phyloP scores from a whole-genome alignment of 1,140 invertebrate genomes.

The Melipona quadrifasciata region DNA sequence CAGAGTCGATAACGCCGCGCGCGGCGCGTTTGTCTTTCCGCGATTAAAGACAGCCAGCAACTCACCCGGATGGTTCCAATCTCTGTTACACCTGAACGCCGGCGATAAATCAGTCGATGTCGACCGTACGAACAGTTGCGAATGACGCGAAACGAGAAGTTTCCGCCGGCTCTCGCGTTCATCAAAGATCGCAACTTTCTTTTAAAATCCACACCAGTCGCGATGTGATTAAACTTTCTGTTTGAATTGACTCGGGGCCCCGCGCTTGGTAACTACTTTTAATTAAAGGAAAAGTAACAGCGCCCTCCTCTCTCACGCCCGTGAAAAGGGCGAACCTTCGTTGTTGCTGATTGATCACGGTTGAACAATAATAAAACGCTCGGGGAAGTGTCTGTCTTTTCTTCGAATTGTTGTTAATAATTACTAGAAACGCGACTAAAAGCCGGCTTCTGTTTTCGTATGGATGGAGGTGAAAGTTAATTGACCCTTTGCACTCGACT shows the following conservation, averaged over 20 bases:
- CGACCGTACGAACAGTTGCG: not conserved
- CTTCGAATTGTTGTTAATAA: no score
- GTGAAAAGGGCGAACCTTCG: not conserved
- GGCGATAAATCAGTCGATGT: slow-evolving; percentile 5
- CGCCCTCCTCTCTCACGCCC: not conserved
- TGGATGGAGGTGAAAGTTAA: no score
- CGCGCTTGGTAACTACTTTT: slow-evolving; percentile 24
- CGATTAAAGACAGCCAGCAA: not conserved
- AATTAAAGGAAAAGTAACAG: slow-evolving; percentile 30
- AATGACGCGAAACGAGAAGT: slow-evolving; percentile 17
- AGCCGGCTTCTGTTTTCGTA: no score
- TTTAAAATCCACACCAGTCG: not conserved
- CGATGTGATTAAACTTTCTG: slow-evolving; percentile 39
- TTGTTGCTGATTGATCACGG: not conserved
- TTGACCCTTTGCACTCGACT: no score
- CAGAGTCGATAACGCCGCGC: slow-evolving; percentile 13
- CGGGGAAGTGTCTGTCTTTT: no score
- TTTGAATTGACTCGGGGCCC: slow-evolving; percentile 23
- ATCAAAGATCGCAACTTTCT: slow-evolving; percentile 32
- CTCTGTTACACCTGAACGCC: not conserved
- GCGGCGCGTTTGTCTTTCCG: slow-evolving; percentile 18
- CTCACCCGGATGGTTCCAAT: no score
- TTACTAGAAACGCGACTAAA: no score
- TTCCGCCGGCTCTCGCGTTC: not conserved
- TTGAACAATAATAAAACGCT: not conserved